phyloP scores from a whole-genome alignment of 2,113 vertebrate genomes.

The Spea multiplicata region DNA sequence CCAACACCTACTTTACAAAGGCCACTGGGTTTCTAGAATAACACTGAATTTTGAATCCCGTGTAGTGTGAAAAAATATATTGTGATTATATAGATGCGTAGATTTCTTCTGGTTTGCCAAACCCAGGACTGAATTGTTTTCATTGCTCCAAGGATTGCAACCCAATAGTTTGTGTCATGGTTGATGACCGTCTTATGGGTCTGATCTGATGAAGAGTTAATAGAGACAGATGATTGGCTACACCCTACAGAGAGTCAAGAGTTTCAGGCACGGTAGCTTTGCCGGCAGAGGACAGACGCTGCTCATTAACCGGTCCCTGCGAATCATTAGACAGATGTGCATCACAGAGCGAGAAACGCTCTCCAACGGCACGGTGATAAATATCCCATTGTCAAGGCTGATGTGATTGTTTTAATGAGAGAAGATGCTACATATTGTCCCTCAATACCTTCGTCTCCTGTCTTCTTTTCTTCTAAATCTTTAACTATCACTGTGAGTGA shows the following conservation, averaged over 20 bases:
- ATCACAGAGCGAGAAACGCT: constrained; percentile 61
- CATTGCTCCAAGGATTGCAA: too few species aligned
- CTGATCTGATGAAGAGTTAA: background rate
- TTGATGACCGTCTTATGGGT: background rate
- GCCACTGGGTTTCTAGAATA: too few species aligned
- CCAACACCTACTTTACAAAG: too few species aligned
- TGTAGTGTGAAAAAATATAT: too few species aligned
- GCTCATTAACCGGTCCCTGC: constrained; percentile 51
- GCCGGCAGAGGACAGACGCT: constrained; percentile 41
- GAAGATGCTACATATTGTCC: constrained; percentile 42
- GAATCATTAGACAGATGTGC: constrained; percentile 58
- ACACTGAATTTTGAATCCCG: too few species aligned
- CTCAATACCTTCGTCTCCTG: constrained; percentile 5
- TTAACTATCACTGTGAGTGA: background rate
- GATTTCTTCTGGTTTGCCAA: too few species aligned
- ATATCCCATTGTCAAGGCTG: constrained; percentile 64
- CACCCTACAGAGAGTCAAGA: constrained; percentile 18
- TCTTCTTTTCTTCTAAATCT: constrained; percentile 16
- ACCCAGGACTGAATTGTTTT: too few species aligned
- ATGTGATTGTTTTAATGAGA: constrained; percentile 71
- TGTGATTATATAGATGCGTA: too few species aligned
- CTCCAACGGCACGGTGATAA: constrained; percentile 55
- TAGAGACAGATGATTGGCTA: constrained; percentile 22
- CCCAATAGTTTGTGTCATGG: too few species aligned
- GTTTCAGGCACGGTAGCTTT: constrained; percentile 15